These are phyloP conservation scores for Incurvaria masculella DNA, from an alignment of 2,888 invertebrate species.

Conservation along the genomic window DNA sequence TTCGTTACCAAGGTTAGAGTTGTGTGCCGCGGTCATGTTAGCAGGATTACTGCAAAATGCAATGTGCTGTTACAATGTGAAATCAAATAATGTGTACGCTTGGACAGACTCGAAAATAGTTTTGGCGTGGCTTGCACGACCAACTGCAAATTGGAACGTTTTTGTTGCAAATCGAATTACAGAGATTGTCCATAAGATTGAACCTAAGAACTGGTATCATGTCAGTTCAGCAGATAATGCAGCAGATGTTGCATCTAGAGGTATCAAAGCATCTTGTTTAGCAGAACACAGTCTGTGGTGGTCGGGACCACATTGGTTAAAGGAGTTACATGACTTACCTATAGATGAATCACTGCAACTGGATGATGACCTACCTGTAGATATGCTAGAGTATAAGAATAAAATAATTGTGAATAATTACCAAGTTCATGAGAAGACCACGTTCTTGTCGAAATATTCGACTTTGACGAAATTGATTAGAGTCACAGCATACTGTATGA, in stretches of 20 bases:
- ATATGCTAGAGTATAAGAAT: not conserved
- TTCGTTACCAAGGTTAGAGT: constrained; percentile 18
- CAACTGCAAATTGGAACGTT: constrained; percentile 15
- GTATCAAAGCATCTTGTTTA: constrained; percentile 2
- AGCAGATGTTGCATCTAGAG: constrained; percentile 11
- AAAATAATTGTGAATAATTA: no score
- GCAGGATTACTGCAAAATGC: constrained; percentile 12
- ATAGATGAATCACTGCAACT: not conserved
- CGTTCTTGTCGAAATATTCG: not conserved
- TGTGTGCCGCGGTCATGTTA: constrained; percentile 19
- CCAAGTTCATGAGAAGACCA: no score
- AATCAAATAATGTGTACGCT: constrained; percentile 8
- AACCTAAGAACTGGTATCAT: constrained; percentile 8
- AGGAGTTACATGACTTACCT: no score
- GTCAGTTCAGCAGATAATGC: constrained; percentile 10
- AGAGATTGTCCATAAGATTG: constrained; percentile 10
- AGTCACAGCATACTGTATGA: not conserved
- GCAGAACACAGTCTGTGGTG: constrained; percentile 5
- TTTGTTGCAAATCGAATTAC: constrained; percentile 19
- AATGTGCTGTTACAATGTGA: constrained; percentile 5
- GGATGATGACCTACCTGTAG: not conserved
- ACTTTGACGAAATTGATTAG: not conserved
- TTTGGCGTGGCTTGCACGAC: constrained; percentile 15
- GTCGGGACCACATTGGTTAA: not conserved
- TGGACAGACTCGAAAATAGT: constrained; percentile 20